These are phyloP conservation scores for Thysanoteuthis rhombus DNA, from an alignment of 2,888 invertebrate genomes.

Conservation along the genomic window DNA sequence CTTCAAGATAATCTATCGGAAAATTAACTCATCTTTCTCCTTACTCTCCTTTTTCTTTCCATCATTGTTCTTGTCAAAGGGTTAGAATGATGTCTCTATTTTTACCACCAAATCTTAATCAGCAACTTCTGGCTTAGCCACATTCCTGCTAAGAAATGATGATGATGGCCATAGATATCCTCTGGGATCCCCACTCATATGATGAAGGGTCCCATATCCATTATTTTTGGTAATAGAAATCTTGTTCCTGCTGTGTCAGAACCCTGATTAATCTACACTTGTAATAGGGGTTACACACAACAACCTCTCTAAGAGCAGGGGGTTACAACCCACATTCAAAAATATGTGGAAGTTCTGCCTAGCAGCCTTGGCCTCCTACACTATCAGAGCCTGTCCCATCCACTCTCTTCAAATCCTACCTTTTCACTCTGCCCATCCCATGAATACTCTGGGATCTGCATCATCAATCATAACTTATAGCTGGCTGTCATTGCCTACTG, in stretches of 20 bases:
- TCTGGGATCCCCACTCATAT: not conserved
- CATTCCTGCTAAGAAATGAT: not conserved
- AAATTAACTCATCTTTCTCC: not conserved
- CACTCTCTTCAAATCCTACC: not conserved
- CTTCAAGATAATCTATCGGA: not conserved
- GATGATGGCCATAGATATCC: not conserved
- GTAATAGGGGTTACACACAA: not conserved
- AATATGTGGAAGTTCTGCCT: not conserved
- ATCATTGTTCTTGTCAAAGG: not conserved
- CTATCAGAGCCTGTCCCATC: not conserved
- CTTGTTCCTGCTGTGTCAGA: not conserved
- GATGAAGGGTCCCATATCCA: not conserved
- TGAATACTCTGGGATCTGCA: not conserved
- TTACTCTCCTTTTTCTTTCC: not conserved
- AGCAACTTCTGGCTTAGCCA: not conserved
- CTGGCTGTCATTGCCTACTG: not conserved
- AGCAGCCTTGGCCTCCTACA: not conserved
- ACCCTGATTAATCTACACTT: not conserved
- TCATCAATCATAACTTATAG: not conserved
- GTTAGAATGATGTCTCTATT: no score
- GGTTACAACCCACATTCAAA: not conserved
- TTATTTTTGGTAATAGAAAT: not conserved
- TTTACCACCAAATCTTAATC: not conserved
- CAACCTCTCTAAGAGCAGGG: not conserved
- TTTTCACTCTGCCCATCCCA: not conserved